A percentile compares a stretch with the other conserved stretches of the same genome.
Evolutionary conservation across 2,888 invertebrate species (phyloP).

Genomic region (Lasioglossum calceatum): DNA sequence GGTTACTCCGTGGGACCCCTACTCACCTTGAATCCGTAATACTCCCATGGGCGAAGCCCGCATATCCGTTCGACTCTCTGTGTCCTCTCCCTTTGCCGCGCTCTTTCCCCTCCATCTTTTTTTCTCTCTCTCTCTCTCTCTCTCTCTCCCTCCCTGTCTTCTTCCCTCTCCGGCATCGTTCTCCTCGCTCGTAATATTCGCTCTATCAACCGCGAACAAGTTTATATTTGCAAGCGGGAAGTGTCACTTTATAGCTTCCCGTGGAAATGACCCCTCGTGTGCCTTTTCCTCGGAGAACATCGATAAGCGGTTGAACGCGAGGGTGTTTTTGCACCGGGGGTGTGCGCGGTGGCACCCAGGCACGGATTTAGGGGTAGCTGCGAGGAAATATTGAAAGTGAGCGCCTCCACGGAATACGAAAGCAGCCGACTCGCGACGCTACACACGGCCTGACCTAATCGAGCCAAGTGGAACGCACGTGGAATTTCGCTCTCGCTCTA

Average conservation of each 20-base stretch:
- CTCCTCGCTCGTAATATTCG: conserved; percentile 67
- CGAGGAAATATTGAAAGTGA: conserved; percentile 77
- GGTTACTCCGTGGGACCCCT: conserved; percentile 73
- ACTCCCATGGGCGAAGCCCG: conserved; percentile 77
- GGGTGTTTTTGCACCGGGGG: neutral
- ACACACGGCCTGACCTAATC: conserved; percentile 81
- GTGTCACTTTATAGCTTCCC: conserved; percentile 74
- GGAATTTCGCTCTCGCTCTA: conserved; percentile 81
- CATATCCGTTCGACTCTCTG: conserved; percentile 68
- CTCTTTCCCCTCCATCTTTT: neutral
- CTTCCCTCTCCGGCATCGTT: neutral
- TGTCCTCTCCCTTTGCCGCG: conserved; percentile 24
- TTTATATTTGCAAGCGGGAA: conserved; percentile 68
- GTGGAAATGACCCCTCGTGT: conserved; percentile 67
- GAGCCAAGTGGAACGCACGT: conserved; percentile 80
- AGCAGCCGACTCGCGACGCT: conserved; percentile 75
- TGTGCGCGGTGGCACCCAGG: neutral
- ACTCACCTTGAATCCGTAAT: conserved; percentile 78
- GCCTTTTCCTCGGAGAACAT: conserved; percentile 65
- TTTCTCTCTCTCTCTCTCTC: neutral
- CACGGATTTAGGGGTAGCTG: conserved; percentile 51
- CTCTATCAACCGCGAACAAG: conserved; percentile 77
- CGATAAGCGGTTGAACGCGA: conserved; percentile 62
- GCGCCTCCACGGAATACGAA: conserved; percentile 80
- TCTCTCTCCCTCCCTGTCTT: neutral